Conservation (phyloP, 2,113 vertebrate genomes). For the Rana temporaria region DNA sequence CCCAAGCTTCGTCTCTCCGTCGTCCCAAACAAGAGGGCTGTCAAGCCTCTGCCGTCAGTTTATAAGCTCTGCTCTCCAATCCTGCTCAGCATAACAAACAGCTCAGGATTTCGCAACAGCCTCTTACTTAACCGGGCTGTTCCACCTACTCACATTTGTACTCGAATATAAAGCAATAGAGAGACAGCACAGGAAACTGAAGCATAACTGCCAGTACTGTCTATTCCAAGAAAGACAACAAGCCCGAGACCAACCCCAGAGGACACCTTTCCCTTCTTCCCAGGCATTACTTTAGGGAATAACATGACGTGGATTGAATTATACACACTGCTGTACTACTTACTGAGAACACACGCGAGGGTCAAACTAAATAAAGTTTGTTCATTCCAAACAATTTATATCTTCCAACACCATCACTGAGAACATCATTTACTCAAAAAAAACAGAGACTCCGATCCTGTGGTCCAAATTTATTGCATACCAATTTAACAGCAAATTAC, state of each 20-base stretch:
- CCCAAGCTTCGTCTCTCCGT: background rate
- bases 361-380: too few relatives aligned
- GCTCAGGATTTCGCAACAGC: constrained; percentile 67
- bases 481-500: too few relatives aligned
- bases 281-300: background rate
- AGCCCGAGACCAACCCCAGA: constrained; percentile 58
- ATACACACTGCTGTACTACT: too few relatives aligned
- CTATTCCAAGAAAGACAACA: constrained; percentile 69
- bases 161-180: constrained; percentile 36
- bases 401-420: too few relatives aligned
- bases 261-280: background rate
- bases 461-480: too few relatives aligned
- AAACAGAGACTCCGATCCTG: too few relatives aligned
- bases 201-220: constrained; percentile 62
- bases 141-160: constrained; percentile 76
- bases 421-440: too few relatives aligned
- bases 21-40: constrained; percentile 19
- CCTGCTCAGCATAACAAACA: constrained; percentile 63
- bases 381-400: too few relatives aligned
- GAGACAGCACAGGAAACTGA: constrained; percentile 68
- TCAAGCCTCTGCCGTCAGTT: constrained; percentile 16
- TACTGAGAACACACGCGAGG: too few relatives aligned
- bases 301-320: too few relatives aligned
- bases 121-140: constrained; percentile 63
- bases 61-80: constrained; percentile 61